Evolutionary conservation across 2,888 invertebrate genomes (phyloP), one percentile per base, ranked within the genome.

Genomic region (Melolontha melolontha): DNA sequence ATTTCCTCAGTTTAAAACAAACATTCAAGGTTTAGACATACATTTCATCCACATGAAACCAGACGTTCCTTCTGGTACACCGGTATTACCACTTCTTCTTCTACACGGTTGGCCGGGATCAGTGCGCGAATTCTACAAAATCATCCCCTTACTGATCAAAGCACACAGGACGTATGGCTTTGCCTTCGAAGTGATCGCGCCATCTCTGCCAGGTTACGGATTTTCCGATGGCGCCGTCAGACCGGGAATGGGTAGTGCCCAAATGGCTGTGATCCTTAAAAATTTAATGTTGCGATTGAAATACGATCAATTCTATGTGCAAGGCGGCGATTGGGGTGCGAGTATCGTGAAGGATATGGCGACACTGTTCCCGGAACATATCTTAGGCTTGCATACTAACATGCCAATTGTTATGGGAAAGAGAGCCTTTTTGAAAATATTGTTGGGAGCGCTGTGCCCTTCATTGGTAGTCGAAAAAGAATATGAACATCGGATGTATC

Each of bases 81-180:
- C 86, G 75, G 85, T 88, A 0, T 72, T 91, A 0, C 92, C 93
- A 0, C 77, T 94, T 0, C 81, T 94, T 1, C 75, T 96, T 44
- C 81, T 92, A 12, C 96, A 96, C 79, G 96, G 96, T 41, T 96
- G 96, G 96, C 96, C 96, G 0, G 94, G 95, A 0, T 94, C 93
- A 0, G 86, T 95, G 0, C 84, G 90, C 12, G 96, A 96, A 83
- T 96, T 95, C 82, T 91, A 92, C 76, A 89, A 90, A 55, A 81
- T 93, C 0, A 89, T 94, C 52, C 92, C 93, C 0, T 78, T 88
- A 44, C 83, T 94, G 10, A 81, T 79, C 0, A 89, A 86, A 0
- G 84, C 84, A 0, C 82, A 84, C 49, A 75, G 82, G 0, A 86
- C 84, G 0, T 80, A 84, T 40, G 83, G 88, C 71, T 89, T 90